Conservation (phyloP, 2,888 invertebrate genomes). For the Orgyia antiqua region DNA sequence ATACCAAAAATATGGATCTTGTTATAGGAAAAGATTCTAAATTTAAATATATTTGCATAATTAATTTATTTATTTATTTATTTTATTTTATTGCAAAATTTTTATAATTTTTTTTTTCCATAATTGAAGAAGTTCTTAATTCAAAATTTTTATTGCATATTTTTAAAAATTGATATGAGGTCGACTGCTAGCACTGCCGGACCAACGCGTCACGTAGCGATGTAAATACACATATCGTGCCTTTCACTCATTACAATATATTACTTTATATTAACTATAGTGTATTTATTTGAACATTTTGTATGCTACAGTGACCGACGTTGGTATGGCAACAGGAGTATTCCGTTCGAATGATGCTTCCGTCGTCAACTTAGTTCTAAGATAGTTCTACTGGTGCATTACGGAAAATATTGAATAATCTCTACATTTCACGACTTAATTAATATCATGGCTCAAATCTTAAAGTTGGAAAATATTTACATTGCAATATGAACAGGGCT, state of each 20-base stretch:
- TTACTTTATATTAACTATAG: slow-evolving; percentile 10
- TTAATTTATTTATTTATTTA: too few relatives aligned
- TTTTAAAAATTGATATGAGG: too few relatives aligned
- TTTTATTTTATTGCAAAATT: too few relatives aligned
- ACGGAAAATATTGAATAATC: slow-evolving; percentile 4
- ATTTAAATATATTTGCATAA: too few relatives aligned
- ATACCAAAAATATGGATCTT: too few relatives aligned
- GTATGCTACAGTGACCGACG: slow-evolving; percentile 64
- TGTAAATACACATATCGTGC: slow-evolving; percentile 60
- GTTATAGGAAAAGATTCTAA: too few relatives aligned
- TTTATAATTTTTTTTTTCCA: too few relatives aligned
- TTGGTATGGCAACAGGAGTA: slow-evolving; percentile 58
- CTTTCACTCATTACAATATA: slow-evolving; percentile 16
- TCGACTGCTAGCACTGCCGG: slow-evolving; percentile 48
- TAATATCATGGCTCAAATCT: background rate
- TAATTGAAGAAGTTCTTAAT: too few relatives aligned
- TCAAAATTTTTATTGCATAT: too few relatives aligned
- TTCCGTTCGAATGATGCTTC: slow-evolving; percentile 40
- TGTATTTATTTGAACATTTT: slow-evolving; percentile 24
- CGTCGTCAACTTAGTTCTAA: slow-evolving; percentile 34
- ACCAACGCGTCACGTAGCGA: slow-evolving; percentile 53
- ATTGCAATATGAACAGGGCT: too few relatives aligned
- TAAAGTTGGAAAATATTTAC: background rate
- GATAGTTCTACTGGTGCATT: slow-evolving; percentile 24
- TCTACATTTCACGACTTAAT: too few relatives aligned